Base-by-base conservation (phyloP, 2,888 invertebrate species). In the Oegoconia quadripuncta region DNA sequence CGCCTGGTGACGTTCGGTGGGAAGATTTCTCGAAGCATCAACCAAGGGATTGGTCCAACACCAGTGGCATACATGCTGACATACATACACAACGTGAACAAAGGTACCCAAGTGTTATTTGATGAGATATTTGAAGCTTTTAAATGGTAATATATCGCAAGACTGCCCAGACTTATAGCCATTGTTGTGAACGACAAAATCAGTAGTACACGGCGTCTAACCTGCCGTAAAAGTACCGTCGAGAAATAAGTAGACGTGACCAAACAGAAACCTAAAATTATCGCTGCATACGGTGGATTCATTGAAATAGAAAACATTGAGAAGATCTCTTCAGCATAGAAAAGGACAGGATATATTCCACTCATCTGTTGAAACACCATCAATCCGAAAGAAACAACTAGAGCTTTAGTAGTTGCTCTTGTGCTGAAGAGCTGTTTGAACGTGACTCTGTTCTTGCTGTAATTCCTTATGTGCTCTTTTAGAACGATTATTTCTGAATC, bases 1-100 rank as follows among this genome's bases (percentile, higher is more conserved):
- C 89, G 63, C 29, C 89, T 90, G 33, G 90, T 91, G 0, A 90
- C 89, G 43, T 91, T 88, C 0, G 89, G 68, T 4, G 93, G 87
- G 52, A 94, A 91, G 26, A 93, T 83, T 66, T 93, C 93, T 31
- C 93, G 80, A 13, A 90, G 55, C 88, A 93, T 90, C 57, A 93
- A 71, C 92, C 93, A 93, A 0, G 93, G 93, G 16, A 93, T 90
- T 0, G 93, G 93, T 0, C 93, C 93, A 13, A 89, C 90, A 1
- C 93, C 93, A 15, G 91, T 69, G 0, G 91, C 90, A 56, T 92
- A 93, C 0, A 88, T 83, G 3, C 88, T 77, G 2, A 92, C 89
- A 58, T 88, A 92, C 6, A 89, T 44, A 7, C 89, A 84, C 6
- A 92, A 61, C 13, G 88, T 81, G 0, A 88, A 63, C 1, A 92